phyloP scores from a whole-genome alignment of 2,888 invertebrate species.

The Cinara cedri region DNA sequence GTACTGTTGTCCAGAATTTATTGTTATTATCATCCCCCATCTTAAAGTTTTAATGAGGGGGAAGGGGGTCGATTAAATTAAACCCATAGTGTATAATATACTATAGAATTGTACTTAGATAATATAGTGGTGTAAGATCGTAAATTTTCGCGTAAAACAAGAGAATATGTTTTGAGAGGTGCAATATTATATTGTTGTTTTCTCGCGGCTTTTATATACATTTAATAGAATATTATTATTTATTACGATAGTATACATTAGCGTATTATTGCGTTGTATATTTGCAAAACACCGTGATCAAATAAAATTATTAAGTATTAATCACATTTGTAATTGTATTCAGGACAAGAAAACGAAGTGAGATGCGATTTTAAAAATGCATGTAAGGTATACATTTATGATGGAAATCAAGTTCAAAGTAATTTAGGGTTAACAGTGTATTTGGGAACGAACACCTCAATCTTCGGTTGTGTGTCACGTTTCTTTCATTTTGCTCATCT shows the following conservation, averaged over 20 bases:
- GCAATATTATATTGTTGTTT: neutral
- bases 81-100: neutral
- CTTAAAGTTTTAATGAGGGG: neutral
- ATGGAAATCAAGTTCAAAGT: too few relatives aligned
- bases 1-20: conserved; percentile 1
- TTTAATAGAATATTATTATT: neutral
- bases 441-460: too few relatives aligned
- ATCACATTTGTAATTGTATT: too few relatives aligned
- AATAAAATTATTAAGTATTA: too few relatives aligned
- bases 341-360: too few relatives aligned
- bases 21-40: conserved; percentile 23
- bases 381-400: too few relatives aligned
- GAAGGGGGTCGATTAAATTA: conserved; percentile 25
- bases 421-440: too few relatives aligned
- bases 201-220: neutral
- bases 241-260: neutral
- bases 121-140: neutral
- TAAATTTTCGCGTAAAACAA: conserved; percentile 23
- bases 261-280: neutral
- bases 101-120: too few relatives aligned
- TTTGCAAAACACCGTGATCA: too few relatives aligned
- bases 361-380: too few relatives aligned
- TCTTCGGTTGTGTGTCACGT: too few relatives aligned
- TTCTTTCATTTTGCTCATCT: too few relatives aligned
- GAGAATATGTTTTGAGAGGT: neutral